A percentile compares a stretch with the other conserved stretches of the same genome.
phyloP scores from a whole-genome alignment of 2,888 invertebrate species.

The Tubulanus polymorphus region DNA sequence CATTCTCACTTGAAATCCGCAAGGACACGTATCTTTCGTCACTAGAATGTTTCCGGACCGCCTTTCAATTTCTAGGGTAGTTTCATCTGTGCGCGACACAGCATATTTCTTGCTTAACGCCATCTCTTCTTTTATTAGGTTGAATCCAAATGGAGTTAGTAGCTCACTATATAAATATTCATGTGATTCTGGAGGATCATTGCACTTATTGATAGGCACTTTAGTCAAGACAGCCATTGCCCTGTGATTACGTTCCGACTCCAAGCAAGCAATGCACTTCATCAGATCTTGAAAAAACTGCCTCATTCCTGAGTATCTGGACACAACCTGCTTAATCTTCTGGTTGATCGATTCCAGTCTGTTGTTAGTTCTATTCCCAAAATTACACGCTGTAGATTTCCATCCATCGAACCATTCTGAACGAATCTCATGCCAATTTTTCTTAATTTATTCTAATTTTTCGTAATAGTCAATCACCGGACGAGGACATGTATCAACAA shows the following conservation, averaged over 20 bases:
- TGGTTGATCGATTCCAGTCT: too few species aligned
- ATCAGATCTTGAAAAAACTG: neutral
- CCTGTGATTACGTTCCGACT: constrained; percentile 3
- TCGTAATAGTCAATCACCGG: constrained; percentile 3
- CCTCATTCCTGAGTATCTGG: neutral
- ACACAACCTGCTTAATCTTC: too few species aligned
- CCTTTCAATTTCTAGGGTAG: too few species aligned
- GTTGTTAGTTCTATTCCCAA: constrained; percentile 1
- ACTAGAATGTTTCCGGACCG: too few species aligned
- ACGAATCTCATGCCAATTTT: constrained; percentile 9
- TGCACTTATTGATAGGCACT: neutral
- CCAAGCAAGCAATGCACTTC: too few species aligned
- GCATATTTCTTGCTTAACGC: too few species aligned
- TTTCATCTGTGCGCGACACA: too few species aligned
- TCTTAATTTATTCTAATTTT: too few species aligned
- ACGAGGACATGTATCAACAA: neutral
- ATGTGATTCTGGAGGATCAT: too few species aligned
- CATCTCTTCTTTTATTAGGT: constrained; percentile 4
- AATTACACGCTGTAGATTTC: neutral
- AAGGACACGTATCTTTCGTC: too few species aligned
- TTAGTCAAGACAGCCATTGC: neutral
- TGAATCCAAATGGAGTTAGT: constrained; percentile 10
- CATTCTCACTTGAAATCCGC: constrained; percentile 9
- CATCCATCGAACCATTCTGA: constrained; percentile 7
- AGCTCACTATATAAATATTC: constrained; percentile 2